Evolutionary conservation across 1,140 invertebrate species (phyloP).

Genomic region (Panulirus ornatus): DNA sequence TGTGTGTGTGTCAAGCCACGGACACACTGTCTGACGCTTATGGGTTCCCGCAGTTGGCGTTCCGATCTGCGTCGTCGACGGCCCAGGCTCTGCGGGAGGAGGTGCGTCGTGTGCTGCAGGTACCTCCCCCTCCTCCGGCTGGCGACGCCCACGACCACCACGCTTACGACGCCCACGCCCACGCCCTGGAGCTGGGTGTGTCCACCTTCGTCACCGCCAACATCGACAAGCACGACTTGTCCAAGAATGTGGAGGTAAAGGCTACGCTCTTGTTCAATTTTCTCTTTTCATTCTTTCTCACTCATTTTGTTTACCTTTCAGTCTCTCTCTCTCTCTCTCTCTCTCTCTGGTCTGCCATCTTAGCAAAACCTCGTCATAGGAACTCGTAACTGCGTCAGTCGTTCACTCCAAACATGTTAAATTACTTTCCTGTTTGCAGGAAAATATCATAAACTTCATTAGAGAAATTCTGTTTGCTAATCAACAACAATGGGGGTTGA

Average conservation of each 20-base stretch:
- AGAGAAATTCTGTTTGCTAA: too few relatives aligned
- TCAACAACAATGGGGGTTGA: too few relatives aligned
- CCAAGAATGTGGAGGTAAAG: conserved; percentile 81
- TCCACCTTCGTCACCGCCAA: conserved; percentile 80
- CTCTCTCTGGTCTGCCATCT: neutral
- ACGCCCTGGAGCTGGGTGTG: conserved; percentile 80
- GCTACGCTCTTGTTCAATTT: too few relatives aligned
- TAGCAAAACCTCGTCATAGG: too few relatives aligned
- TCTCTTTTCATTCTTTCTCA: too few relatives aligned
- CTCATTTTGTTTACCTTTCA: too few relatives aligned
- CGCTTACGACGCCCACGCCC: conserved; percentile 71
- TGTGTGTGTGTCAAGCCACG: too few relatives aligned
- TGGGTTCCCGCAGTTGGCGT: conserved; percentile 81
- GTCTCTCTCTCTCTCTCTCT: neutral
- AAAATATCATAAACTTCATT: too few relatives aligned
- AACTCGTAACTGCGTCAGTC: too few relatives aligned
- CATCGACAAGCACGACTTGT: conserved; percentile 81
- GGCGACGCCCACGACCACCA: conserved; percentile 73
- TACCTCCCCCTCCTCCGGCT: conserved; percentile 77
- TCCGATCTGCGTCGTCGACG: conserved; percentile 81
- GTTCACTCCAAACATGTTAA: too few relatives aligned
- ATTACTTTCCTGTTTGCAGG: too few relatives aligned
- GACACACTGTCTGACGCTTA: too few relatives aligned
- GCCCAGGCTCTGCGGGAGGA: conserved; percentile 80
- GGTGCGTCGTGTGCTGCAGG: conserved; percentile 80